Evolutionary conservation across 2,797 vertebrate genomes (phyloP).

Genomic region (Gobionotothen gibberifrons): DNA sequence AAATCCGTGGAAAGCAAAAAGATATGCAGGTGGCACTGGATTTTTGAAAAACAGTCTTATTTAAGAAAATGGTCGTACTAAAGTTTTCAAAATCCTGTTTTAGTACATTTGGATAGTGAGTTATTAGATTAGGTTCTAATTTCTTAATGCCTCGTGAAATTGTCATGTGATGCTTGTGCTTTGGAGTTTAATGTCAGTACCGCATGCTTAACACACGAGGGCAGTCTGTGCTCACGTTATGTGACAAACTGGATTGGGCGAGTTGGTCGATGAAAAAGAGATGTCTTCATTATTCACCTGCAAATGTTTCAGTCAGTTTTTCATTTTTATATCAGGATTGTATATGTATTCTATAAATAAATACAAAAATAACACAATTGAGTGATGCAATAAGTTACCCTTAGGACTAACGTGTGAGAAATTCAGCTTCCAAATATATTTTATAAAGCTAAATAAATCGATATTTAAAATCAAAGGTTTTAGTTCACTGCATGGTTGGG

Average conservation of each 20-base stretch:
- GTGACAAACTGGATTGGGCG: background rate
- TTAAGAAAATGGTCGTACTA: too few relatives aligned
- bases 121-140: too few relatives aligned
- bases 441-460: background rate
- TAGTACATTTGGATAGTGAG: background rate
- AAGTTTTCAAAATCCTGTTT: background rate
- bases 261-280: conserved; percentile 8
- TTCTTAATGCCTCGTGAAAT: background rate
- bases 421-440: background rate
- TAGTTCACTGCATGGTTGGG: background rate
- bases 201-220: conserved; percentile 60
- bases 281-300: conserved; percentile 41
- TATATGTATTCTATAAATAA: background rate
- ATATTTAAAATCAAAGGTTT: background rate
- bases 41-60: background rate
- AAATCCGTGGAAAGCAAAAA: background rate
- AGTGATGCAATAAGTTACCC: background rate
- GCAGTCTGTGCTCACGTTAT: conserved; percentile 56
- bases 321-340: background rate
- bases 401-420: background rate
- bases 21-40: too few relatives aligned
- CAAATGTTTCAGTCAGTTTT: background rate
- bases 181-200: background rate
- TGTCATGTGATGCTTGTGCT: background rate
- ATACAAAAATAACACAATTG: background rate